Percentiles rank a stretch among this genome's conserved stretches.
These are phyloP conservation scores for Callionymus lyra DNA, from an alignment of 2,113 vertebrate species.

Conservation along the genomic window DNA sequence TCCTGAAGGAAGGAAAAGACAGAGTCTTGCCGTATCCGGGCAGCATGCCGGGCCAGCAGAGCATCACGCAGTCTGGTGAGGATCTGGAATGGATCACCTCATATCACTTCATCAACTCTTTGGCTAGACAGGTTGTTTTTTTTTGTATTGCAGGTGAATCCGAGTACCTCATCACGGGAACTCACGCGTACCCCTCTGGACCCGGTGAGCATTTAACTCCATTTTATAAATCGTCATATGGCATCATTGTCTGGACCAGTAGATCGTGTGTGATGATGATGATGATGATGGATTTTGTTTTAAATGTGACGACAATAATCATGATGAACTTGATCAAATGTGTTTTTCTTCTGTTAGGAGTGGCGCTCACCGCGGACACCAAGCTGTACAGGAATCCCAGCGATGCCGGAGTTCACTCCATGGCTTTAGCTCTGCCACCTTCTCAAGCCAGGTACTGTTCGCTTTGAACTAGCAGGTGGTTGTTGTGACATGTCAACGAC, in stretches of 20 bases:
- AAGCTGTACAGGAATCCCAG: conserved; percentile 93
- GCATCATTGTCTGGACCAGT: no score
- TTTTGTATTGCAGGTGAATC: conserved; percentile 68
- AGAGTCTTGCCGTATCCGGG: conserved; percentile 52
- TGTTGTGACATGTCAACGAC: not conserved
- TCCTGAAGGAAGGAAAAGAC: conserved; percentile 83
- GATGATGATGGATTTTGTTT: no score
- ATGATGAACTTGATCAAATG: not conserved
- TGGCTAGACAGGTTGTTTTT: not conserved
- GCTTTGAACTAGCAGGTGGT: no score
- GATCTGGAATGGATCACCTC: no score
- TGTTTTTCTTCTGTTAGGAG: conserved; percentile 56
- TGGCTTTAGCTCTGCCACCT: conserved; percentile 81
- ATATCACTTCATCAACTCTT: no score
- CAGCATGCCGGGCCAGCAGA: conserved; percentile 69
- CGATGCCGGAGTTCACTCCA: conserved; percentile 81
- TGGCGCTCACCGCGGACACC: conserved; percentile 90
- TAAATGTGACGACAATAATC: not conserved
- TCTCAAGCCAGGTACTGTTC: conserved; percentile 77
- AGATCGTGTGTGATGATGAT: no score
- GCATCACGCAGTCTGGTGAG: conserved; percentile 76
- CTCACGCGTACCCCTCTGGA: conserved; percentile 92
- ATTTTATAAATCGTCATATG: no score
- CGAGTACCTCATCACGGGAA: conserved; percentile 91
- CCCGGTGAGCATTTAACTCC: conserved; percentile 67